Base-by-base conservation (phyloP, 2,113 vertebrate genomes). In the Myxocyprinus asiaticus region DNA sequence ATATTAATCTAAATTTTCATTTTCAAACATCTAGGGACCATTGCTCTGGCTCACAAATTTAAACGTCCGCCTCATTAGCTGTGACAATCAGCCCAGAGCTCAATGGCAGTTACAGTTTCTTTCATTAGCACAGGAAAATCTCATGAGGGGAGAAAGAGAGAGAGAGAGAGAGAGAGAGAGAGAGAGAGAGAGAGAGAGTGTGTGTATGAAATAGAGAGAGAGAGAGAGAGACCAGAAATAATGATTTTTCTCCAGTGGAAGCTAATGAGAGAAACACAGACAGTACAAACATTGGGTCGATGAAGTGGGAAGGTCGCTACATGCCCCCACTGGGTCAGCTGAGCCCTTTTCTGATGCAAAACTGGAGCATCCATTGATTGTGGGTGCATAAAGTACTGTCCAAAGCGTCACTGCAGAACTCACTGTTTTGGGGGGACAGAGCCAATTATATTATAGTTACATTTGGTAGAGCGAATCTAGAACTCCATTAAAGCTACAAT, bases 351-450 rank as follows among this genome's bases (percentile, higher is more conserved):
- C 65, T 55, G 77, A 80, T 66, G 79, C 79, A 72, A 64, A 82
- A 87, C 82, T 80, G 74, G 83, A 84, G 82, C 82, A 67, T 50
- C 67, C 44, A 86, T 86, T 59, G 79, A 90, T 82, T 6, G 12
- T 58, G 77, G 61, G 69, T 56, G 22, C 42, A 48, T 11, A 47
- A 67, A 68, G 14, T 42, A 33, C 22, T 33, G 22, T 53, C 53
- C 68, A 78, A 62, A 81, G 47, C 9, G 80, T 73, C 50, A 42
- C 43, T 51, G 58, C 8, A 66, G 22, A 55, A 81, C 55, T 12
- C 48, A 55, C 9, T 45, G 71, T 61, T 9, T 63, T 48, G 22
- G 22, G 22, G 22, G 22, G 22, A 33, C 22, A 33, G 22, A 33
- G 22, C 22, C 22, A 33, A 33, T 33, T 33, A 33, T 33, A 33